Evolutionary conservation across 2,888 invertebrate species (phyloP).

Genomic region (Nipponacmea schrenckii): DNA sequence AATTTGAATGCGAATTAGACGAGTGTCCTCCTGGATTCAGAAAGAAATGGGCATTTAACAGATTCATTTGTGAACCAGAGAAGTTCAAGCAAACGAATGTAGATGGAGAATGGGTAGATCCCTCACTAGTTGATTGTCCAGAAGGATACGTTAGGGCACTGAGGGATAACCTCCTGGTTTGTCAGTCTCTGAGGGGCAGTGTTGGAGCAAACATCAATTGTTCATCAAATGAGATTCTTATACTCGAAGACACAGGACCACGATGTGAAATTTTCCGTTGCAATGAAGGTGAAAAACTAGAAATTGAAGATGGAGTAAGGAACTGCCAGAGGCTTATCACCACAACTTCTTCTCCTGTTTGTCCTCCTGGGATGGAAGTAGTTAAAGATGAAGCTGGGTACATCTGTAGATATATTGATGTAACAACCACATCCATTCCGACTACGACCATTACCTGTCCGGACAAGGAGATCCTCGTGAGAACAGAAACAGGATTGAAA

Average conservation of each 20-base stretch:
- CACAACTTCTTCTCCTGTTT: constrained; percentile 10
- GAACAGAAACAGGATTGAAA: not conserved
- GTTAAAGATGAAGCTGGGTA: not conserved
- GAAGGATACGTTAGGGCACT: constrained; percentile 11
- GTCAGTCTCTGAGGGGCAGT: constrained; percentile 13
- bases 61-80: not conserved
- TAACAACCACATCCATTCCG: constrained; percentile 12
- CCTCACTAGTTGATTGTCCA: constrained; percentile 13
- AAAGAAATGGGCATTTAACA: not conserved
- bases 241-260: not conserved
- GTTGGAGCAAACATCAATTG: constrained; percentile 9
- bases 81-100: not conserved
- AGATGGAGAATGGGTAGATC: constrained; percentile 5
- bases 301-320: not conserved
- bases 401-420: not conserved
- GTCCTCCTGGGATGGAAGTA: not conserved
- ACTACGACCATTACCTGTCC: constrained; percentile 13
- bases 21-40: not conserved
- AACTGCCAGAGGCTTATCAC: not conserved
- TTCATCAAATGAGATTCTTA: constrained; percentile 7
- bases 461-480: not conserved
- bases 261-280: constrained; percentile 11
- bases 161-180: constrained; percentile 14
- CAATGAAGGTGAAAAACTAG: not conserved
- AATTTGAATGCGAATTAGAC: not conserved